Conservation (phyloP, 2,113 vertebrate genomes). For the Kobus ellipsiprymnus region DNA sequence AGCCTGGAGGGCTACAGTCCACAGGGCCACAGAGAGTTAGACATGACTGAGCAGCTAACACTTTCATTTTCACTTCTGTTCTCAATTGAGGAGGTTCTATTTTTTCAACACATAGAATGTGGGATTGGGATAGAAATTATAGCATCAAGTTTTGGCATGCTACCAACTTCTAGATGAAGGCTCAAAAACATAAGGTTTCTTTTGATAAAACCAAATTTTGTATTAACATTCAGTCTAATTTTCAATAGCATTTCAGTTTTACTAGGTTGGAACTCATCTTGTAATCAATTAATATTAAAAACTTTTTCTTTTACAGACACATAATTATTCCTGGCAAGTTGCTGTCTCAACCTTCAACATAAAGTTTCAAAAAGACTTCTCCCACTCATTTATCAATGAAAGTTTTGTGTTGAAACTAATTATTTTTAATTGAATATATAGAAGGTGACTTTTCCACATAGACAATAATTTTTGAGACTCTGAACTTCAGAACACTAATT, state of each 20-base stretch:
- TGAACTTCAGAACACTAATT: conserved; percentile 54
- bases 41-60: neutral
- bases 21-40: neutral
- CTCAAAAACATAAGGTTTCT: neutral
- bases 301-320: neutral
- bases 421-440: conserved; percentile 58
- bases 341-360: conserved; percentile 6
- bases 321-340: neutral
- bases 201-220: neutral
- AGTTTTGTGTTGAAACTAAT: conserved; percentile 40
- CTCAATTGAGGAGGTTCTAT: neutral
- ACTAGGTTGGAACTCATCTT: neutral
- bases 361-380: conserved; percentile 1
- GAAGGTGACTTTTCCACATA: conserved; percentile 62
- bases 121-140: neutral
- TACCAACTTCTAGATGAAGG: neutral
- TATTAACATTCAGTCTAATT: neutral
- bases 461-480: conserved; percentile 36
- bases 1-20: neutral
- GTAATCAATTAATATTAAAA: neutral
- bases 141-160: neutral
- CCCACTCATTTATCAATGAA: conserved; percentile 2
- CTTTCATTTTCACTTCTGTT: neutral
- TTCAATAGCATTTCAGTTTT: neutral
- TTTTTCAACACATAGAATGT: neutral